Conservation (phyloP, 2,888 invertebrate species). For the Ennomos fuscantarius region DNA sequence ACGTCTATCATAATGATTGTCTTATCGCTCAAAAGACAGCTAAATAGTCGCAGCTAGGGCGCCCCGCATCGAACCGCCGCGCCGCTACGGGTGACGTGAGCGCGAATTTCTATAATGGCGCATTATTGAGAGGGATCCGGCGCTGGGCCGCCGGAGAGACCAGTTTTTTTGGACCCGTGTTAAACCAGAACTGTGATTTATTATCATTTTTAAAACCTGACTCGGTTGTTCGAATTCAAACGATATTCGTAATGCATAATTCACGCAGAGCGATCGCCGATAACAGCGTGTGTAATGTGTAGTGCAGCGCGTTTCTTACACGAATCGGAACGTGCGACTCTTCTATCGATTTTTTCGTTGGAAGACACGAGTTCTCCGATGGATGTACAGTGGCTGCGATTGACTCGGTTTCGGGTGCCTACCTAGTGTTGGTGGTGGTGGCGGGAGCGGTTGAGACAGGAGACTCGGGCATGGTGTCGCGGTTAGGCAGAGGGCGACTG, state of each 20-base stretch:
- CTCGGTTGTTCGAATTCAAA: constrained; percentile 54
- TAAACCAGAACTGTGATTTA: constrained; percentile 46
- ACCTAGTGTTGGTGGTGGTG: constrained; percentile 44
- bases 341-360: constrained; percentile 6
- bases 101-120: constrained; percentile 26
- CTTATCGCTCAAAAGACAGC: constrained; percentile 9
- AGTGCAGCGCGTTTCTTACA: constrained; percentile 53
- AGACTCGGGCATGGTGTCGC: constrained; percentile 62
- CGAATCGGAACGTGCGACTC: constrained; percentile 38
- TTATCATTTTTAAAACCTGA: constrained; percentile 53
- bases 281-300: constrained; percentile 39
- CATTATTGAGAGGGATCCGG: constrained; percentile 36
- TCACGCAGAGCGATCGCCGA: constrained; percentile 48
- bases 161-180: constrained; percentile 40
- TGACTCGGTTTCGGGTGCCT: constrained; percentile 27
- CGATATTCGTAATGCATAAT: constrained; percentile 61
- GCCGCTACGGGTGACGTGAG: constrained; percentile 16
- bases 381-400: constrained; percentile 12
- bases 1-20: constrained; percentile 10
- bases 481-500: constrained; percentile 58
- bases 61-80: constrained; percentile 11
- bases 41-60: neutral
- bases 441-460: constrained; percentile 53
- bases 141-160: constrained; percentile 34
- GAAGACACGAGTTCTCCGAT: constrained; percentile 12